These are phyloP conservation scores for Philopedon plagiatum DNA, from an alignment of 2,888 invertebrate species.

Conservation along the genomic window DNA sequence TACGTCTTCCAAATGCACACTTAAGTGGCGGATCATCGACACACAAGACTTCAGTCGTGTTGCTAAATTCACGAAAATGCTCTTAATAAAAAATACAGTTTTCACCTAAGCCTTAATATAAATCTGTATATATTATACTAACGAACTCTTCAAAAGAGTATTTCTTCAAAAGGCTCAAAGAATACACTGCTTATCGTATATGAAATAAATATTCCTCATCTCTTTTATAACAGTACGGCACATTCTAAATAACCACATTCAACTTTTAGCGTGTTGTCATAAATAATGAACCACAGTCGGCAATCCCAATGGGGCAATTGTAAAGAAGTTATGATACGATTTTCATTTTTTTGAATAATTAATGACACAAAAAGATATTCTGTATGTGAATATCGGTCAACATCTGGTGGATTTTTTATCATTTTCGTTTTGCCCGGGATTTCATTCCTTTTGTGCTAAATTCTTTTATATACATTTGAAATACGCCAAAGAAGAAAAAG, in stretches of 20 bases:
- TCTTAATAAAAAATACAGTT: too few species aligned
- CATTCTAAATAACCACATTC: slow-evolving; percentile 28
- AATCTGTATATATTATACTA: too few species aligned
- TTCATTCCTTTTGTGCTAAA: slow-evolving; percentile 15
- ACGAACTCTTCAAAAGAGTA: not conserved
- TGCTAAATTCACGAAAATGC: too few species aligned
- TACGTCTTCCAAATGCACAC: too few species aligned
- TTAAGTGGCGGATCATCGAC: too few species aligned
- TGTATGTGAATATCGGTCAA: slow-evolving; percentile 40
- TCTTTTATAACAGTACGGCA: slow-evolving; percentile 1
- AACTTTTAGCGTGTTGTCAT: slow-evolving; percentile 18
- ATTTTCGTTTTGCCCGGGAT: slow-evolving; percentile 16
- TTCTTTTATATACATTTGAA: slow-evolving; percentile 20
- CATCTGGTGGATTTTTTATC: slow-evolving; percentile 40
- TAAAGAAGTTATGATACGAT: slow-evolving; percentile 41
- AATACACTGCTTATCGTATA: slow-evolving; percentile 15
- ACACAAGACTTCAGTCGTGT: too few species aligned
- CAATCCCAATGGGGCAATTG: slow-evolving; percentile 37
- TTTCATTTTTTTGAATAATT: slow-evolving; percentile 44
- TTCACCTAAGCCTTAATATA: too few species aligned
- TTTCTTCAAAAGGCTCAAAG: not conserved
- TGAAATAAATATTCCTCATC: slow-evolving; percentile 20
- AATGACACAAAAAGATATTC: slow-evolving; percentile 34
- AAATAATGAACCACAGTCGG: slow-evolving; percentile 29
- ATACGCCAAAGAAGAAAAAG: not conserved